phyloP scores from a whole-genome alignment of 2,888 invertebrate species.

The Lagria hirta region DNA sequence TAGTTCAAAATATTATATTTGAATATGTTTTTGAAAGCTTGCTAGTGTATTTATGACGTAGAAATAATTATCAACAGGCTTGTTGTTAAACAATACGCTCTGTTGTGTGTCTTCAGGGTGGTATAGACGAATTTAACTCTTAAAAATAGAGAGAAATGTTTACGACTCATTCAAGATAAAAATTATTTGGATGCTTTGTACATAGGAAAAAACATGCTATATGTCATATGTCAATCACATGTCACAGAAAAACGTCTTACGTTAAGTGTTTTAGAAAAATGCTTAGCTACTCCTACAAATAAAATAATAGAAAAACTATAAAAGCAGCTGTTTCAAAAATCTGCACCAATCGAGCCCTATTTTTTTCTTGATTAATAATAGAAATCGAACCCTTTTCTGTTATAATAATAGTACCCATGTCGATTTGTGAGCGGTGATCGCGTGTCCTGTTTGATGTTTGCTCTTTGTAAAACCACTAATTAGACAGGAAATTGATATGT shows the following conservation, averaged over 20 bases:
- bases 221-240: constrained; percentile 16
- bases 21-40: too few species aligned
- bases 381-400: constrained; percentile 13
- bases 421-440: constrained; percentile 21
- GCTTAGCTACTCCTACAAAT: not conserved
- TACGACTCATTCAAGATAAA: not conserved
- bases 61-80: too few species aligned
- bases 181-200: constrained; percentile 5
- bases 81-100: not conserved
- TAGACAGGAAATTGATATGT: constrained; percentile 26
- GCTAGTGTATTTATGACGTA: too few species aligned
- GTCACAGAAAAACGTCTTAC: constrained; percentile 15
- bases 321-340: constrained; percentile 17
- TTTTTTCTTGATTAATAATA: constrained; percentile 6
- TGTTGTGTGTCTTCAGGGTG: constrained; percentile 2
- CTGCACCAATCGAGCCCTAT: constrained; percentile 14
- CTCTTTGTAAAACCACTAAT: constrained; percentile 24
- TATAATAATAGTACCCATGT: constrained; percentile 15
- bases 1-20: too few species aligned
- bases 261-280: constrained; percentile 2
- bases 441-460: constrained; percentile 18
- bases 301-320: constrained; percentile 1
- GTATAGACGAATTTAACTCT: not conserved
- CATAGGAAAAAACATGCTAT: constrained; percentile 10
- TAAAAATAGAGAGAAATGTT: constrained; percentile 2